Base-by-base conservation (phyloP, 2,113 vertebrate genomes). In the Hassar affinis region DNA sequence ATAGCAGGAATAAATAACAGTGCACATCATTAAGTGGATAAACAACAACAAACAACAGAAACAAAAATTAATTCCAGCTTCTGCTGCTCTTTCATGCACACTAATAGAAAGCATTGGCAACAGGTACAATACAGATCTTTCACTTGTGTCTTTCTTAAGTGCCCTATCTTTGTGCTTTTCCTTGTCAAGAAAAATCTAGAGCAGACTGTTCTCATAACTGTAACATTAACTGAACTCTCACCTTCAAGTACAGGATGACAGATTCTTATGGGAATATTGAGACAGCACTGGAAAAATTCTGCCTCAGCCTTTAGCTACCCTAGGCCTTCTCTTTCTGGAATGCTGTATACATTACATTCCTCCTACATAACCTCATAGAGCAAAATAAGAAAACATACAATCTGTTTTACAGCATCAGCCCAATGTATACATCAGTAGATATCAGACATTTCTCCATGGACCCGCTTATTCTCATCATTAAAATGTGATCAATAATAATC, bases 11-110 rank as follows among this genome's bases (percentile, higher is more conserved):
- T 89, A 89, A 87, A 91, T 3, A 42, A 88, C 25, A 87, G 89
- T 90, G 88, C 83, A 85, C 88, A 91, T 93, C 83, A 92, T 93
- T 93, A 91, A 92, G 91, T 82, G 85, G 81, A 84, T 90, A 90
- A 90, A 87, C 38, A 85, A 79, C 42, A 89, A 85, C 88, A 91
- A 88, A 86, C 81, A 72, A 87, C 78, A 90, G 85, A 85, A 90
- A 90, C 79, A 86, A 90, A 62, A 87, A 84, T 82, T 74, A 47
- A 85, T 81, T 89, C 85, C 51, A 88, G 88, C 84, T 89, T 87
- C 84, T 82, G 59, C 66, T 59, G 80, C 80, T 86, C 81, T 72
- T 61, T 78, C 69, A 81, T 72, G 61, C 62, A 79, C 74, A 72
- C 78, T 81, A 84, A 84, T 83, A 88, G 85, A 77, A 84, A 82